These are phyloP conservation scores for Rhopilema esculentum DNA, from an alignment of 30 jellyfish, hydroid and myxozoan species.

Conservation along the genomic window DNA sequence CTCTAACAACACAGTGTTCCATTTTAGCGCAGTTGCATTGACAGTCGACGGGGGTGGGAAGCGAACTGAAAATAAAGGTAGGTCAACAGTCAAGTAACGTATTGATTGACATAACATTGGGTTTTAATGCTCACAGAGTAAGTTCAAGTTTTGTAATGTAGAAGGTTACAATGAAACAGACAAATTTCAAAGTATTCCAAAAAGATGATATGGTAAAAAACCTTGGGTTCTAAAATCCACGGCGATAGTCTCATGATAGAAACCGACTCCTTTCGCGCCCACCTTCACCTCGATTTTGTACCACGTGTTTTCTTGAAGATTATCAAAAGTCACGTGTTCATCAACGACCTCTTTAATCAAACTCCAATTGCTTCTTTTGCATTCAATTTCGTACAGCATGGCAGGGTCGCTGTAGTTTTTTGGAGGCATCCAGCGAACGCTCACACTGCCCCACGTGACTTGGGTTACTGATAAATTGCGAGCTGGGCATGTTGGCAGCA, in stretches of 20 bases:
- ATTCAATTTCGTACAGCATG: not conserved
- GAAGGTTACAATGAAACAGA: no score
- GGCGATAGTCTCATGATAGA: not conserved
- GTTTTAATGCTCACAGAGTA: no score
- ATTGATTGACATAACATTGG: no score
- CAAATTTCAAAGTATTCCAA: no score
- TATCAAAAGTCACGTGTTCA: not conserved
- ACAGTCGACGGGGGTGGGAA: constrained; percentile 18
- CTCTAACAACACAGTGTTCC: constrained; percentile 24
- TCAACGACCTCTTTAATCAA: constrained; percentile 1
- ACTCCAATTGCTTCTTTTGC: not conserved
- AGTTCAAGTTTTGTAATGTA: no score
- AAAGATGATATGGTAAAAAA: no score
- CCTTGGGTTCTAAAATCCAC: constrained; percentile 21
- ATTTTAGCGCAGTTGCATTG: not conserved
- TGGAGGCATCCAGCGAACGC: constrained; percentile 53
- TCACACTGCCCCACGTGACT: constrained; percentile 28
- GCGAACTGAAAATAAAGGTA: constrained; percentile 24
- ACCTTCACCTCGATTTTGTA: constrained; percentile 23
- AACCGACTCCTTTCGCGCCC: constrained; percentile 51
- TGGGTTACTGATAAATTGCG: constrained; percentile 1
- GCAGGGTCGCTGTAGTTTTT: constrained; percentile 33
- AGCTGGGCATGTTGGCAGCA: constrained; percentile 34
- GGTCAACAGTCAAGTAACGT: no score
- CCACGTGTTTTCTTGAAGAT: constrained; percentile 3